Evolutionary conservation across 2,113 vertebrate species (phyloP).

Genomic region (Lonchura striata): DNA sequence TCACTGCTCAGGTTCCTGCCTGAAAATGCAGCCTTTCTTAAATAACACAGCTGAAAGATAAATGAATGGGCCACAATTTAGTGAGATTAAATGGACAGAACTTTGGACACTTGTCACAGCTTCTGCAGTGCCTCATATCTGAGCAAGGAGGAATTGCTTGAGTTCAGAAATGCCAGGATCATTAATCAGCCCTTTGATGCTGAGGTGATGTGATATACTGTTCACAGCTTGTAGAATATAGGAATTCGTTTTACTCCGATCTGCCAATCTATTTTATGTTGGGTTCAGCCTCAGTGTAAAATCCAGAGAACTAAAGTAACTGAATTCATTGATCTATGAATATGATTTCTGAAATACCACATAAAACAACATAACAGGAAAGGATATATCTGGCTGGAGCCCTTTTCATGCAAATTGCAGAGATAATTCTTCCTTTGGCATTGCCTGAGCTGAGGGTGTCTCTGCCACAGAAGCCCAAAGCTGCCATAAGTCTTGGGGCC

Average conservation of each 20-base stretch:
- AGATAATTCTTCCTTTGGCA: neutral
- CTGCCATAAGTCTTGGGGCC: neutral
- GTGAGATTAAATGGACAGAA: neutral
- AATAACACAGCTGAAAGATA: slow-evolving; percentile 16
- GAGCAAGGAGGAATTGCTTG: slow-evolving; percentile 7
- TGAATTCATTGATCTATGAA: neutral
- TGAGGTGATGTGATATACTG: slow-evolving; percentile 42
- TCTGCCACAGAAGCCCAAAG: neutral
- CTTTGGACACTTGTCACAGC: slow-evolving; percentile 50
- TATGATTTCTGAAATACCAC: neutral
- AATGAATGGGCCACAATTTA: slow-evolving; percentile 22
- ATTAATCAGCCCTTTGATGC: slow-evolving; percentile 43
- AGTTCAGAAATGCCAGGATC: slow-evolving; percentile 60
- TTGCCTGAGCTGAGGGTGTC: neutral
- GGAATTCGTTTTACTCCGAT: neutral
- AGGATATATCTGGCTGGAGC: neutral
- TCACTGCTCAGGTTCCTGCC: neutral
- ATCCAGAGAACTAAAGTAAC: neutral
- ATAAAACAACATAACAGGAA: neutral
- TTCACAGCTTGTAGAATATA: slow-evolving; percentile 46
- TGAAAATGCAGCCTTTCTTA: slow-evolving; percentile 17
- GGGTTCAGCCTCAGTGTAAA: neutral
- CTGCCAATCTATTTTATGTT: neutral
- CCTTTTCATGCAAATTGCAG: neutral
- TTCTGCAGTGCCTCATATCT: slow-evolving; percentile 42